Conservation (phyloP, 2,113 vertebrate genomes). For the Peromyscus polionotus region DNA sequence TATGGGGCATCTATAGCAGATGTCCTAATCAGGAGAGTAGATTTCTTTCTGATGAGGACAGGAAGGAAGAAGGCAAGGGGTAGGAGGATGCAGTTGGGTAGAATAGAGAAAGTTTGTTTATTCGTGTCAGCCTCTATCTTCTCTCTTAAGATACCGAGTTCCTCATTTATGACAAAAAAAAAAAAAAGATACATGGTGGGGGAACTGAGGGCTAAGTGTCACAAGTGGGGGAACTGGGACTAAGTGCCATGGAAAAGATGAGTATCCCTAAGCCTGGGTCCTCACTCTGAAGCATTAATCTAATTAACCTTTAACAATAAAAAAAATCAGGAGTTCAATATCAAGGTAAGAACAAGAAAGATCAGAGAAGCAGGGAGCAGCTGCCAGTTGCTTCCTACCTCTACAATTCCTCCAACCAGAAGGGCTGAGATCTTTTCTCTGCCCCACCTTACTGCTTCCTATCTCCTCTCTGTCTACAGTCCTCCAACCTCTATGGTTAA, state of each 20-base stretch:
- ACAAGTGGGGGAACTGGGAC: not conserved
- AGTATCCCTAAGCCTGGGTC: not conserved
- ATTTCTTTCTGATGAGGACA: not conserved
- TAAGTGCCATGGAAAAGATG: not conserved
- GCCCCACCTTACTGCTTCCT: no score
- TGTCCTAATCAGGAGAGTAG: not conserved
- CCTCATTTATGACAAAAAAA: not conserved
- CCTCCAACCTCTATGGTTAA: no score
- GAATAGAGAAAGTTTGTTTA: not conserved
- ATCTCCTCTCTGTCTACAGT: no score
- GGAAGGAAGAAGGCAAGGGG: no score
- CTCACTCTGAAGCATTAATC: no score
- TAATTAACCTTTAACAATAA: no score
- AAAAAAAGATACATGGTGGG: not conserved
- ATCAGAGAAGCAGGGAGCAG: no score
- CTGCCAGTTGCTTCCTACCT: no score
- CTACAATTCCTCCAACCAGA: no score
- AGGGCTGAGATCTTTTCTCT: no score
- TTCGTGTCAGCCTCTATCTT: not conserved
- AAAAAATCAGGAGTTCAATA: no score
- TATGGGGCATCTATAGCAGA: not conserved
- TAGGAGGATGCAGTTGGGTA: not conserved
- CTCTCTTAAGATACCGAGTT: constrained; percentile 24
- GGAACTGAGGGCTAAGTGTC: not conserved
- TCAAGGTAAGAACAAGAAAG: no score